phyloP scores from a whole-genome alignment of 2,113 vertebrate species.

The Apodemus sylvaticus region DNA sequence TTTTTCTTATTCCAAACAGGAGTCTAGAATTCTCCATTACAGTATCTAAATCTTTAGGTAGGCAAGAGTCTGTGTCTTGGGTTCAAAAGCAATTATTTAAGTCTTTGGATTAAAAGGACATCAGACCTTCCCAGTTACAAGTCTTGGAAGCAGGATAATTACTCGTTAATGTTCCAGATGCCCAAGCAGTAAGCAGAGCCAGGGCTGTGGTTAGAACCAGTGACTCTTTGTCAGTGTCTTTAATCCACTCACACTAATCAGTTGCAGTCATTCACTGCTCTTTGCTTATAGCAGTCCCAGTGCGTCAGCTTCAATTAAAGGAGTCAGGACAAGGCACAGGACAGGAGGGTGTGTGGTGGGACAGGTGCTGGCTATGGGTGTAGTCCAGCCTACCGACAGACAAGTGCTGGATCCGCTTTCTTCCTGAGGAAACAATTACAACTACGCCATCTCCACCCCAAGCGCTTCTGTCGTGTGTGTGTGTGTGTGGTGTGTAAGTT shows the following conservation, averaged over 20 bases:
- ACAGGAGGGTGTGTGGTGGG: not conserved
- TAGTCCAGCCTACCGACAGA: not conserved
- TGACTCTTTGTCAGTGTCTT: not conserved
- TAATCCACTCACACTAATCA: not conserved
- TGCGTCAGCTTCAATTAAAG: constrained; percentile 5
- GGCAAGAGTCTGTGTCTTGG: not conserved
- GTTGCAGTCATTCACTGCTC: not conserved
- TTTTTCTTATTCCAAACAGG: constrained; percentile 18
- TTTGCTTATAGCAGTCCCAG: not conserved
- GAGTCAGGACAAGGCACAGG: not conserved
- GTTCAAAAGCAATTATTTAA: constrained; percentile 41
- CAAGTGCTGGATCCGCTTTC: not conserved
- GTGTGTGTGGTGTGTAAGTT: too few relatives aligned
- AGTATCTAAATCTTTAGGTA: constrained; percentile 42
- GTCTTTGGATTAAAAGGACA: constrained; percentile 27
- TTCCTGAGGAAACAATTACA: not conserved
- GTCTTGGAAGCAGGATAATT: constrained; percentile 19
- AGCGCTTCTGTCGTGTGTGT: not conserved
- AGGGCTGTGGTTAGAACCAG: not conserved
- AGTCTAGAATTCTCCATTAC: constrained; percentile 34
- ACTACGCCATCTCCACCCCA: not conserved
- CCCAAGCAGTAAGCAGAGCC: not conserved
- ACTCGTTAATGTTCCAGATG: constrained; percentile 18
- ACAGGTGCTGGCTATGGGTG: not conserved
- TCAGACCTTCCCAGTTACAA: constrained; percentile 42